Percentiles rank a stretch among this genome's conserved stretches.
Conservation (phyloP, 2,888 invertebrate species). For the Lasioglossum figueresi region DNA sequence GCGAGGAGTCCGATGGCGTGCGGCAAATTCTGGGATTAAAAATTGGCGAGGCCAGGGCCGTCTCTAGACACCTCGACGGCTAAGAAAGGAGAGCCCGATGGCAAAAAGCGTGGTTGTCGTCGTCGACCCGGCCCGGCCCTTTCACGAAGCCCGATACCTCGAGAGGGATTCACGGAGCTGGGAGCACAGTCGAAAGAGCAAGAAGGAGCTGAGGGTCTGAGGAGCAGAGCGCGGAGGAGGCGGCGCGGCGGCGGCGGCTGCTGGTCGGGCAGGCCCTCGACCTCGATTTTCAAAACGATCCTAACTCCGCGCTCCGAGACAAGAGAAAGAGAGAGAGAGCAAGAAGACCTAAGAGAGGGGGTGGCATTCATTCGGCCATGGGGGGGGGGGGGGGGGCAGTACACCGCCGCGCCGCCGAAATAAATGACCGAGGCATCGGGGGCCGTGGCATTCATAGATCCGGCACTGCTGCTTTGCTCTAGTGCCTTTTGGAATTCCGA, state of each 20-base stretch:
- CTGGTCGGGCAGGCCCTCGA: conserved; percentile 67
- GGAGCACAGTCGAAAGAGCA: conserved; percentile 55
- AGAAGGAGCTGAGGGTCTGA: conserved; percentile 53
- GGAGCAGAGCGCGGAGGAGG: conserved; percentile 27
- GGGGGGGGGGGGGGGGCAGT: conserved; percentile 59
- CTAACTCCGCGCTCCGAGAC: conserved; percentile 65
- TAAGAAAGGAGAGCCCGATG: conserved; percentile 1
- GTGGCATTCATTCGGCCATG: conserved; percentile 69
- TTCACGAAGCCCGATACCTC: conserved; percentile 62
- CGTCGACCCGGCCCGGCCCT: conserved; percentile 48
- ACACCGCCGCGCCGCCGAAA: conserved; percentile 72
- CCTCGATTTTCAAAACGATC: conserved; percentile 74
- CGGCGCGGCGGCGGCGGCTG: conserved; percentile 15
- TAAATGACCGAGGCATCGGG: conserved; percentile 76
- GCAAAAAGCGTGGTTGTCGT: conserved; percentile 38
- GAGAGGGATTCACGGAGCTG: conserved; percentile 62
- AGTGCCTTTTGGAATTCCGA: conserved; percentile 75
- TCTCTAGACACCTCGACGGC: background rate
- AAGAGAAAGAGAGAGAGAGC: conserved; percentile 50
- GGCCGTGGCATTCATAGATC: conserved; percentile 68
- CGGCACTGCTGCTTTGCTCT: conserved; percentile 70
- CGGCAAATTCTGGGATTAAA: conserved; percentile 16
- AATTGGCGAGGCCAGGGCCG: conserved; percentile 1
- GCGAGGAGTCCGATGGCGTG: background rate
- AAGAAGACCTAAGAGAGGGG: conserved; percentile 31